phyloP scores from a whole-genome alignment of 2,888 invertebrate genomes.

The Blera fallax region DNA sequence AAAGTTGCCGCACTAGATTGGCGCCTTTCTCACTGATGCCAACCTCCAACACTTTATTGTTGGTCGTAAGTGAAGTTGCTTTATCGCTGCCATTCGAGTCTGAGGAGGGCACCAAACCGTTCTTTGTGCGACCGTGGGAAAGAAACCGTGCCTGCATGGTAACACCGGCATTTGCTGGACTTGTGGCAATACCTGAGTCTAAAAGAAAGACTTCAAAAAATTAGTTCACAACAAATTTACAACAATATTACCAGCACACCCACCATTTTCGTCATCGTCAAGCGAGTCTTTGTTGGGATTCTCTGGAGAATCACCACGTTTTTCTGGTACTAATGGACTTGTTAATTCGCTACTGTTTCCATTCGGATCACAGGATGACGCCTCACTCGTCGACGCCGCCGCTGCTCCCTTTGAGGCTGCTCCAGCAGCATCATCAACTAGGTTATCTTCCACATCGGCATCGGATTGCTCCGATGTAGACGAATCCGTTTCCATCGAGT shows the following conservation, averaged over 20 bases:
- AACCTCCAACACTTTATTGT: constrained; percentile 77
- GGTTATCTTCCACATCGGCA: constrained; percentile 91
- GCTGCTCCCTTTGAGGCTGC: constrained; percentile 32
- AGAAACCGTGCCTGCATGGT: constrained; percentile 45
- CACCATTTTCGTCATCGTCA: constrained; percentile 83
- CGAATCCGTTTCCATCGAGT: constrained; percentile 66
- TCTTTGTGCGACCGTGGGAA: neutral
- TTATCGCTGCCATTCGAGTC: constrained; percentile 73
- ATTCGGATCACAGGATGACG: constrained; percentile 76
- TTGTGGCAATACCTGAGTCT: constrained; percentile 81
- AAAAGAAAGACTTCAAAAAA: neutral
- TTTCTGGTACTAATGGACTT: constrained; percentile 80
- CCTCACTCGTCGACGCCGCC: neutral
- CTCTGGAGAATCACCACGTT: constrained; percentile 84
- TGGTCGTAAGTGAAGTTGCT: constrained; percentile 42
- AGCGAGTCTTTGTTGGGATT: constrained; percentile 83
- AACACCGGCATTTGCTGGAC: constrained; percentile 78
- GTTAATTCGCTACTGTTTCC: constrained; percentile 78
- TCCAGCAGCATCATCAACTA: constrained; percentile 83
- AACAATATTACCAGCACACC: neutral
- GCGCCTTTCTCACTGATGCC: constrained; percentile 80
- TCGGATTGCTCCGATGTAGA: constrained; percentile 88
- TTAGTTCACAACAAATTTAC: neutral
- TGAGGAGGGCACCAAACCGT: constrained; percentile 47
- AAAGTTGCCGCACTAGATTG: constrained; percentile 77